These are phyloP conservation scores for Thunnus maccoyii DNA, from an alignment of 2,113 vertebrate species.

Conservation along the genomic window DNA sequence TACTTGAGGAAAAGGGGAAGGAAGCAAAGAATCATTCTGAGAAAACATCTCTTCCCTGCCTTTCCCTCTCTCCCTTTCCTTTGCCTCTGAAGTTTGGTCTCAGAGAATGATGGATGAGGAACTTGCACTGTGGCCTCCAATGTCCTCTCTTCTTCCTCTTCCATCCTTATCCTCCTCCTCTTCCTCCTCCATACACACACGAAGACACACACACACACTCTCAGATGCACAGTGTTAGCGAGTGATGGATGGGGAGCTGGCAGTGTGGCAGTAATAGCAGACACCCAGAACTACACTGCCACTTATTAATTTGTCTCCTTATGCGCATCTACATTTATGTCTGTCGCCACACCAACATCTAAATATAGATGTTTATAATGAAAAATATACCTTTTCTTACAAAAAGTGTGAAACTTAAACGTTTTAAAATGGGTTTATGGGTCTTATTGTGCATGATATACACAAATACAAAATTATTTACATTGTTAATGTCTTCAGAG, in stretches of 20 bases:
- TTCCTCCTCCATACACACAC: conserved; percentile 46
- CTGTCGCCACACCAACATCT: conserved; percentile 41
- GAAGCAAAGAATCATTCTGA: conserved; percentile 69
- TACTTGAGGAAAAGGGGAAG: conserved; percentile 61
- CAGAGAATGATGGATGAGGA: conserved; percentile 74
- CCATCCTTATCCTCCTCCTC: conserved; percentile 66
- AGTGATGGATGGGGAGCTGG: conserved; percentile 80
- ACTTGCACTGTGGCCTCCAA: conserved; percentile 75
- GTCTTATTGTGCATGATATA: background rate
- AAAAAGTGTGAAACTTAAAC: conserved; percentile 5
- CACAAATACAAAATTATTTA: background rate
- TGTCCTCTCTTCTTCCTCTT: conserved; percentile 70
- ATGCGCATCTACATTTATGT: conserved; percentile 70
- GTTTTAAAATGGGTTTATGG: background rate
- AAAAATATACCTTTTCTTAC: background rate
- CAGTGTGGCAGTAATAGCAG: conserved; percentile 77
- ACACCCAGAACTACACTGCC: conserved; percentile 68
- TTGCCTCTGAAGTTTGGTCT: conserved; percentile 68
- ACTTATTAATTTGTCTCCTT: conserved; percentile 70
- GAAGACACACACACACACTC: conserved; percentile 40
- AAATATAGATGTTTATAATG: conserved; percentile 60
- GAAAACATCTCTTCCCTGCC: conserved; percentile 66
- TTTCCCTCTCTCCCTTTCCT: conserved; percentile 50
- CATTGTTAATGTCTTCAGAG: background rate
- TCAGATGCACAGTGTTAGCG: conserved; percentile 65